Percentiles rank a stretch among this genome's conserved stretches.
Conservation (phyloP, 2,888 invertebrate genomes). For the Ormyrus nitidulus region DNA sequence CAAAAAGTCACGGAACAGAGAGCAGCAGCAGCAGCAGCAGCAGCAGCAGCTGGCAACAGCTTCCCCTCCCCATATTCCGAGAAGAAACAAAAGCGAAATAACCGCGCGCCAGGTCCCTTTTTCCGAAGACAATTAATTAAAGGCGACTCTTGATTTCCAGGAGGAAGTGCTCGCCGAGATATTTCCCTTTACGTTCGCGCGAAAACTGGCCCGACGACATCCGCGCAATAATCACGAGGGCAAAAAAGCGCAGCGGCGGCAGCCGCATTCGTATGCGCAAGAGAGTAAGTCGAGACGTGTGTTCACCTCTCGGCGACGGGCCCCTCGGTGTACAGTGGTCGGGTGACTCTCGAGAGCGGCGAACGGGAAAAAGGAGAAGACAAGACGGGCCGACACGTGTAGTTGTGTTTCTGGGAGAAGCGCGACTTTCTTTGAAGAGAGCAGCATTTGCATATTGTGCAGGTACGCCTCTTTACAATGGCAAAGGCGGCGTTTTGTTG, state of each 20-base stretch:
- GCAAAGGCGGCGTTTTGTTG: neutral
- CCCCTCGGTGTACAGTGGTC: neutral
- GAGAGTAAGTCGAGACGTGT: neutral
- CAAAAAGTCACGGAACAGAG: neutral
- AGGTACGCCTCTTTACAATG: neutral
- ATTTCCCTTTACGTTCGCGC: conserved; percentile 17
- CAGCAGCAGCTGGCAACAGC: too few species aligned
- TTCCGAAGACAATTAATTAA: conserved; percentile 43
- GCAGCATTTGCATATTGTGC: conserved; percentile 31
- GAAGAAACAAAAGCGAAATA: conserved; percentile 4
- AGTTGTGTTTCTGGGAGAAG: conserved; percentile 28
- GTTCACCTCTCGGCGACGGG: conserved; percentile 11
- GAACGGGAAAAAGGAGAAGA: neutral
- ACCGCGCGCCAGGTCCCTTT: conserved; percentile 1
- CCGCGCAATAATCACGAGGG: conserved; percentile 21
- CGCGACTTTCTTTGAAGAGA: conserved; percentile 37
- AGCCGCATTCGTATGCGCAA: neutral
- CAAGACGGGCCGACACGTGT: conserved; percentile 17
- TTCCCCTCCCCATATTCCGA: too few species aligned
- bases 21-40: neutral
- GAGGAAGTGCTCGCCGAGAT: conserved; percentile 20
- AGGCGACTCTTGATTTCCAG: conserved; percentile 31
- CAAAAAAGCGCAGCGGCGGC: neutral
- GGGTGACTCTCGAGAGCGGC: neutral
- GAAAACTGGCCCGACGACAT: conserved; percentile 19